phyloP scores from a whole-genome alignment of 2,797 vertebrate genomes.

The Echeneis naucrates region DNA sequence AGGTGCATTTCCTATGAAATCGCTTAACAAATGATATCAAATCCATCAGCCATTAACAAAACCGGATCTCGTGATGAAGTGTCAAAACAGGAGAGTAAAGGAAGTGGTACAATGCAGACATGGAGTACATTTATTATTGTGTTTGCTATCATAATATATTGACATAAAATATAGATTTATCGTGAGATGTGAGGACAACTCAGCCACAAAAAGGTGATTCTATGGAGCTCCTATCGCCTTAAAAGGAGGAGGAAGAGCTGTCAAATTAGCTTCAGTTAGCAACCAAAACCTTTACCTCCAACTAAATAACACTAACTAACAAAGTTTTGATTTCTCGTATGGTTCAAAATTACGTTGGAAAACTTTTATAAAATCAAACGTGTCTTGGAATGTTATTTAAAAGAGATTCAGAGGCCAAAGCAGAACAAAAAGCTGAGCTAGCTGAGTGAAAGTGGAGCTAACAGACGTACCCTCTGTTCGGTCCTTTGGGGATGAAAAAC shows the following conservation, averaged over 20 bases:
- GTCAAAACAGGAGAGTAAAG: slow-evolving; percentile 41
- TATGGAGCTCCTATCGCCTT: background rate
- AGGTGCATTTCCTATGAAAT: background rate
- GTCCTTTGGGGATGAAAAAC: slow-evolving; percentile 94
- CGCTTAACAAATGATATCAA: background rate
- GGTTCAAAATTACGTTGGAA: background rate
- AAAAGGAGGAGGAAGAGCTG: background rate
- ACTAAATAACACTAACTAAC: background rate
- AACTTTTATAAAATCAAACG: background rate
- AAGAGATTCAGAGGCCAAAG: background rate
- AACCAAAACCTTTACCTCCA: slow-evolving; percentile 32
- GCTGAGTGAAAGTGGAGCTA: slow-evolving; percentile 60
- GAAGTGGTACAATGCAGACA: slow-evolving; percentile 45
- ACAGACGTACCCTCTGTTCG: slow-evolving; percentile 93
- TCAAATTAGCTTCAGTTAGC: slow-evolving; percentile 40
- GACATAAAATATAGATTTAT: background rate
- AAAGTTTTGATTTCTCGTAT: background rate
- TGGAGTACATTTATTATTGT: background rate
- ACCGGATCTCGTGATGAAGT: slow-evolving; percentile 53
- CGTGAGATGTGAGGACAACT: too few species aligned
- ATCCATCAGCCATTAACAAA: background rate
- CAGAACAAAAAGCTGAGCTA: slow-evolving; percentile 6
- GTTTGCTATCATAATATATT: background rate
- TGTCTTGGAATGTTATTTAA: background rate
- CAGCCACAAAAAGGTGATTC: too few species aligned